Base-by-base conservation (phyloP, 2,113 vertebrate species). In the Rostratula benghalensis region DNA sequence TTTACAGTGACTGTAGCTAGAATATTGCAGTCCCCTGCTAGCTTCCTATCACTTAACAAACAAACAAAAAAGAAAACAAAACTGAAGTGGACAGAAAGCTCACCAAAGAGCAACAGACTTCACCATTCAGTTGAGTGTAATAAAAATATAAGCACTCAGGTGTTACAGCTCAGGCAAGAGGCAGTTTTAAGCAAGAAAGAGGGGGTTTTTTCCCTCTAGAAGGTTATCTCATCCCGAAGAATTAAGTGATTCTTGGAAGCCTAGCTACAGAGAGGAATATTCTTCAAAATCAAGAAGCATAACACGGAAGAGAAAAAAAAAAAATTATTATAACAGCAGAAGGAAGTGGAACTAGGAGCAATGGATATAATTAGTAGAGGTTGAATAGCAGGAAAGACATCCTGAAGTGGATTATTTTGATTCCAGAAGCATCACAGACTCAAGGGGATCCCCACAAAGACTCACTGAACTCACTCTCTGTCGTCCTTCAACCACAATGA, bases 21-120 rank as follows among this genome's bases (percentile, higher is more conserved):
- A 20, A 13, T 1, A 23, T 1, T 11, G 2, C 2, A 3, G 45
- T 8, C 24, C 53, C 53, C 3, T 6, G 0, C 7, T 0, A 33
- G 7, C 3, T 13, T 35, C 65, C 50, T 24, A n/a, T 17, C 69
- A 28, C 37, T 39, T 22, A 24, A 30, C 28, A 51, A 43, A 13
- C 7, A 8, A 65, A 73, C 8, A 37, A 41, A 37, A 25, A 53
- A 7, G 53, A 41, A 8, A 64, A 61, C 46, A 39, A n/a, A 25
- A 22, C 19, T 27, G 16, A 10, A 71, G 8, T 0, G 2, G 13
- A 9, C 13, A 41, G 15, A 45, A 69, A 80, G 4, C 16, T 60
- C 61, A 69, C 9, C 3, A 3, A 77, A 53, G 6, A 80, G 33
- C 57, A 41, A 80, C 11, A 33, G 51, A 61, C 2, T n/a, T 2